These are phyloP conservation scores for Neoscelio sp. DNA, from an alignment of 2,888 invertebrate genomes.

Conservation along the genomic window DNA sequence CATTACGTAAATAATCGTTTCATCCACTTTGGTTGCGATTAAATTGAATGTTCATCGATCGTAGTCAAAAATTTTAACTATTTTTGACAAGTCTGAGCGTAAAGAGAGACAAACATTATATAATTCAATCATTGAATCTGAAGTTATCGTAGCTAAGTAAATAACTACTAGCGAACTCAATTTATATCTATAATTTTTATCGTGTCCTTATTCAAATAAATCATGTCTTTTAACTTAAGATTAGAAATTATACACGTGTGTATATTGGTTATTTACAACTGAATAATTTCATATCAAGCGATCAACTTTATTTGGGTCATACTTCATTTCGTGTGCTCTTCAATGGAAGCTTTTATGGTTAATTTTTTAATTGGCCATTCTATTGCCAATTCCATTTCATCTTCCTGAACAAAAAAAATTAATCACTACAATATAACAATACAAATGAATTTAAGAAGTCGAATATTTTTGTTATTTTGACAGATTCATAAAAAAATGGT, in stretches of 20 bases:
- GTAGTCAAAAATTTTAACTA: conserved; percentile 3
- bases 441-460: too few relatives aligned
- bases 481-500: too few relatives aligned
- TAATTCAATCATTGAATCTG: conserved; percentile 90
- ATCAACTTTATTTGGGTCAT: conserved; percentile 50
- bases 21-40: too few relatives aligned
- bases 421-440: too few relatives aligned
- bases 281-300: conserved; percentile 42
- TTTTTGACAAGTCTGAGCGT: too few relatives aligned
- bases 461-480: too few relatives aligned
- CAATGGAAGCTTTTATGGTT: conserved; percentile 43
- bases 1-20: too few relatives aligned
- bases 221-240: conserved; percentile 10
- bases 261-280: conserved; percentile 54
- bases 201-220: conserved; percentile 26
- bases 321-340: conserved; percentile 37
- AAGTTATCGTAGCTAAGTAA: conserved; percentile 89
- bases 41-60: too few relatives aligned
- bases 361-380: not conserved
- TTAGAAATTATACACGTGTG: conserved; percentile 18
- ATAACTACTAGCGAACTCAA: conserved; percentile 26
- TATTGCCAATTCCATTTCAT: not conserved
- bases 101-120: conserved; percentile 22
- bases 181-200: conserved; percentile 50
- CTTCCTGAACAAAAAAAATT: too few relatives aligned